Base-by-base conservation (phyloP, 2,797 vertebrate genomes). In the Spea hammondii region DNA sequence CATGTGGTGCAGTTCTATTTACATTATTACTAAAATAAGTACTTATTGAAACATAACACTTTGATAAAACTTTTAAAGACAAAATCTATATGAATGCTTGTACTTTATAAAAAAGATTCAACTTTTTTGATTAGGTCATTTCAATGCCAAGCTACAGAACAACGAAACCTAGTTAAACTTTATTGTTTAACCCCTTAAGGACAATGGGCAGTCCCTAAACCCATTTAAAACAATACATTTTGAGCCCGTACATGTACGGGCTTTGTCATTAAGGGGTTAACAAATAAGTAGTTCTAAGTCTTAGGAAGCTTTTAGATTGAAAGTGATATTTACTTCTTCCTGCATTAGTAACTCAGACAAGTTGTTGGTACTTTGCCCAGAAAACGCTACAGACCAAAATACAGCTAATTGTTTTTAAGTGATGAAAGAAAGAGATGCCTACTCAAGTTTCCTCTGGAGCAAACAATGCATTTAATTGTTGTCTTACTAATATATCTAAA, bases 271-370 rank as follows among this genome's bases (percentile, higher is more conserved):
- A n/a, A n/a, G n/a, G n/a, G n/a, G n/a, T n/a, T n/a, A n/a, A 74
- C 78, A 74, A 74, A 74, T 79, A 79, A 79, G 78, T 74, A 72
- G 71, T 74, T 79, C 74, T 79, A 79, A 74, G 78, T 68, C 70
- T 13, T 79, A 65, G 65, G 78, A 79, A 79, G 66, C 71, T 57
- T 74, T 79, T 79, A 79, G 72, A 69, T 79, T 79, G 78, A 74
- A 79, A 79, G 78, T 79, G 78, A 79, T 79, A 79, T 79, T 79
- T 79, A 79, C 44, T 72, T 74, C 78, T 79, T 79, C 78, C 70
- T 79, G 77, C 78, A 79, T 79, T 74, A 79, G 78, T 74, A 79
- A 78, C 70, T 73, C 77, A 79, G 77, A 79, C 71, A 74, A 69
- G 65, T 79, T 74, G 54, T 72, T 79, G 78, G 78, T 79, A 44